Conservation (phyloP, 2,888 invertebrate species). For the Scrobipalpa costella region DNA sequence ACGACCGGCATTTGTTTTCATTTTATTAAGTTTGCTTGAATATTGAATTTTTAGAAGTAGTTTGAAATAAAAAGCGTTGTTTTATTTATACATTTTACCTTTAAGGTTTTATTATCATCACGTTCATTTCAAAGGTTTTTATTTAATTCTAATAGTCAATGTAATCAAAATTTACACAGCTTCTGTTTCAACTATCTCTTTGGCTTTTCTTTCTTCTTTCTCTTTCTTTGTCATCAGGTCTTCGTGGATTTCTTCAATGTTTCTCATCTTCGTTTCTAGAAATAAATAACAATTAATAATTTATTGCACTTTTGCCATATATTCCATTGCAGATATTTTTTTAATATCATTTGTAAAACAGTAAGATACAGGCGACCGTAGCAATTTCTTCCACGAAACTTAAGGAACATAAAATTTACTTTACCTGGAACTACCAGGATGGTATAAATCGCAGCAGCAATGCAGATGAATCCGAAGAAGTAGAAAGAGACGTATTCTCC, state of each 20-base stretch:
- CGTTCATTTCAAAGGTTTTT: too few relatives aligned
- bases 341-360: too few relatives aligned
- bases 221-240: constrained; percentile 60
- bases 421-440: constrained; percentile 48
- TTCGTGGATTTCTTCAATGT: constrained; percentile 58
- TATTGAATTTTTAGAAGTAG: not conserved
- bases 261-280: constrained; percentile 55
- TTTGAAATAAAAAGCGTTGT: too few relatives aligned
- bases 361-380: too few relatives aligned
- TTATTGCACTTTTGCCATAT: too few relatives aligned
- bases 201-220: constrained; percentile 37
- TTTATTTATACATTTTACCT: too few relatives aligned
- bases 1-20: not conserved
- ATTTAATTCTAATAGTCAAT: too few relatives aligned
- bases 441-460: constrained; percentile 51
- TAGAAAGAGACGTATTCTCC: constrained; percentile 61
- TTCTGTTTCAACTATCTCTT: not conserved
- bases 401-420: too few relatives aligned
- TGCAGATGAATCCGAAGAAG: constrained; percentile 56
- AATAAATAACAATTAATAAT: too few relatives aligned
- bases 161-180: not conserved
- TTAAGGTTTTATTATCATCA: too few relatives aligned
- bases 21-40: not conserved
- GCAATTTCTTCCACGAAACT: too few relatives aligned
- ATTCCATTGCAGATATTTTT: too few relatives aligned